Conservation (phyloP, 2,797 vertebrate genomes). For the Acanthurus tractus region DNA sequence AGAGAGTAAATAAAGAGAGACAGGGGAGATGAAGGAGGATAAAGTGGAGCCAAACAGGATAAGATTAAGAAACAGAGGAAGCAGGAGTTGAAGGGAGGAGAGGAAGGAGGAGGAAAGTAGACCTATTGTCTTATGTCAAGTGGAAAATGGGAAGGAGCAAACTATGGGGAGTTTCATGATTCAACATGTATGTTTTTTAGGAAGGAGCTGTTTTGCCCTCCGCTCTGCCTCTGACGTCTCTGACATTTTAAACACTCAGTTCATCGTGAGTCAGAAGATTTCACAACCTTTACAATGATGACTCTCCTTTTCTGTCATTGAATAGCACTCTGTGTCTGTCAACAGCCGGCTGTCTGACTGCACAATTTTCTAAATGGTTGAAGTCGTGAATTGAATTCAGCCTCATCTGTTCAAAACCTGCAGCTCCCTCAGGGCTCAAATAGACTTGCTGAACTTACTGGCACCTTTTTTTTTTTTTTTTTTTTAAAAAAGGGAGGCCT, state of each 20-base stretch:
- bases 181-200: conserved; percentile 63
- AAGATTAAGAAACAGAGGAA: conserved; percentile 27
- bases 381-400: conserved; percentile 53
- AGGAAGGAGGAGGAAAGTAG: conserved; percentile 38
- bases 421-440: conserved; percentile 42
- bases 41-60: conserved; percentile 43
- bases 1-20: conserved; percentile 54
- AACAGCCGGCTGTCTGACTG: conserved; percentile 55
- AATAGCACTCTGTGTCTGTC: conserved; percentile 55
- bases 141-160: conserved; percentile 54
- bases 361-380: conserved; percentile 54
- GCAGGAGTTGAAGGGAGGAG: conserved; percentile 21
- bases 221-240: conserved; percentile 42
- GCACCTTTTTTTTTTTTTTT: background rate
- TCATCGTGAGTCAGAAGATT: conserved; percentile 63
- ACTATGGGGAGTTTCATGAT: conserved; percentile 58
- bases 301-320: conserved; percentile 30
- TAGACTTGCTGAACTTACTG: conserved; percentile 49
- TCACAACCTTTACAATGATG: conserved; percentile 54
- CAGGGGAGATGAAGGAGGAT: conserved; percentile 37
- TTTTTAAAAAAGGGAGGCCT: conserved; percentile 7
- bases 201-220: conserved; percentile 37
- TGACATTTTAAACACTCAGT: conserved; percentile 61
- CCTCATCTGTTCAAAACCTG: conserved; percentile 30
- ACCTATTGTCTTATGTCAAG: conserved; percentile 54